Conservation (phyloP, 2,113 vertebrate species). For the Zosterops japonicus region DNA sequence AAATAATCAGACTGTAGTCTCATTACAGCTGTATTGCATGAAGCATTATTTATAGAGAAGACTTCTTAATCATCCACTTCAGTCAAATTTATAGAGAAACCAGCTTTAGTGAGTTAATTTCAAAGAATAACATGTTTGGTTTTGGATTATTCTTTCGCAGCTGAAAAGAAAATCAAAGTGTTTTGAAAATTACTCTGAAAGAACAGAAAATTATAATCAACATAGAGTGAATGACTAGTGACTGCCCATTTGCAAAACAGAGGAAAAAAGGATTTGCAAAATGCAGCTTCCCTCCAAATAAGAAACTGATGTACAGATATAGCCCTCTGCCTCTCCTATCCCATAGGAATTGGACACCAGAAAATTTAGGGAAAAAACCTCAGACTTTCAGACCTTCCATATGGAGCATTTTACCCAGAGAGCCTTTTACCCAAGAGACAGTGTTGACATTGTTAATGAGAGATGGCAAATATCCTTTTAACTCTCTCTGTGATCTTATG, state of each 20-base stretch:
- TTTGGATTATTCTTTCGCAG: constrained; percentile 64
- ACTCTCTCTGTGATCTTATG: constrained; percentile 32
- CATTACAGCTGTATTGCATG: constrained; percentile 66
- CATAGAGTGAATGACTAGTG: constrained; percentile 26
- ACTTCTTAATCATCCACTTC: constrained; percentile 72
- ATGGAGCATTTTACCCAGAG: constrained; percentile 2
- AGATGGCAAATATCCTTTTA: constrained; percentile 23
- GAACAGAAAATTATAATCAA: constrained; percentile 59
- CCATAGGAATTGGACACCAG: not conserved
- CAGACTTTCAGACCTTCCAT: not conserved
- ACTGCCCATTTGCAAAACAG: constrained; percentile 19
- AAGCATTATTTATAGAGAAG: constrained; percentile 64
- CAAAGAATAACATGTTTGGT: constrained; percentile 71
- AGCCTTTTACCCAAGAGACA: not conserved
- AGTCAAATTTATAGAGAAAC: constrained; percentile 61
- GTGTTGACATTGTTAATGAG: constrained; percentile 14
- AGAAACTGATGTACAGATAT: not conserved
- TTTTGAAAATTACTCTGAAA: constrained; percentile 59
- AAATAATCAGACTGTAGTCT: constrained; percentile 54
- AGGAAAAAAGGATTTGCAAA: constrained; percentile 9
- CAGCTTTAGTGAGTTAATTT: constrained; percentile 65
- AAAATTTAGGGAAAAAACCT: not conserved
- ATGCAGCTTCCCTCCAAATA: not conserved
- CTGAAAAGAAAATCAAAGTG: constrained; percentile 67
- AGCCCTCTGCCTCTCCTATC: not conserved